Base-by-base conservation (phyloP, 2,797 vertebrate genomes). In the Rhinogobio ventralis region DNA sequence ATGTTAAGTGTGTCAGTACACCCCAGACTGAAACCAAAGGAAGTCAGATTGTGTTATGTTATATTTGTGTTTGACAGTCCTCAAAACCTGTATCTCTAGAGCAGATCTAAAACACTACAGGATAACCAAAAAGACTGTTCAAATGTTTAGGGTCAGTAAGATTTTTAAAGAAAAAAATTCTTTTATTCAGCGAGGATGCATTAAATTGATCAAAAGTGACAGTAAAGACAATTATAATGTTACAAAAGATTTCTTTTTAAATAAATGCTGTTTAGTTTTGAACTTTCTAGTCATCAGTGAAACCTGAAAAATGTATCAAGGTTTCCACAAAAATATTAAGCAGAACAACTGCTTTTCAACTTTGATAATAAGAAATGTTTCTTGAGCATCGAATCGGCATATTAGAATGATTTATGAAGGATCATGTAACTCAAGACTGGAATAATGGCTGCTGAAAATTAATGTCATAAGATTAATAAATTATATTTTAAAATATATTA, bases 11-110 rank as follows among this genome's bases (percentile, higher is more conserved):
- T 74, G 81, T 82, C 80, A 82, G 80, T 57, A 20, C 14, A 7
- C n/a, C 67, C 25, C 28, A 64, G 51, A 20, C 20, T n/a, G 1
- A 85, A 86, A 80, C 68, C 81, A 81, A 39, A 84, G 60, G 57
- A 84, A 81, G 67, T 82, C 51, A 75, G 46, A 82, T 19, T 60
- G n/a, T 46, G 15, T 19, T 84, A 68, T 15, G 64, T 33, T 67
- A 36, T 19, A 73, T 81, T 81, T 81, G 67, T 39, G 20, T 51
- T 4, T 14, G 30, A 23, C 53, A 46, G 23, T 33, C 45, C 17
- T 49, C n/a, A 13, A 67, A 82, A 57, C 57, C 39, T 4, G 0
- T 8, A 36, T 60, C 36, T 67, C 53, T 33, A 67, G 13, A 64
- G 17, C 42, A 28, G 39, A 51, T 45, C 53, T 64, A 30, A 30